phyloP scores from a whole-genome alignment of 1,140 invertebrate species.

The Catajapyx aquilonaris region DNA sequence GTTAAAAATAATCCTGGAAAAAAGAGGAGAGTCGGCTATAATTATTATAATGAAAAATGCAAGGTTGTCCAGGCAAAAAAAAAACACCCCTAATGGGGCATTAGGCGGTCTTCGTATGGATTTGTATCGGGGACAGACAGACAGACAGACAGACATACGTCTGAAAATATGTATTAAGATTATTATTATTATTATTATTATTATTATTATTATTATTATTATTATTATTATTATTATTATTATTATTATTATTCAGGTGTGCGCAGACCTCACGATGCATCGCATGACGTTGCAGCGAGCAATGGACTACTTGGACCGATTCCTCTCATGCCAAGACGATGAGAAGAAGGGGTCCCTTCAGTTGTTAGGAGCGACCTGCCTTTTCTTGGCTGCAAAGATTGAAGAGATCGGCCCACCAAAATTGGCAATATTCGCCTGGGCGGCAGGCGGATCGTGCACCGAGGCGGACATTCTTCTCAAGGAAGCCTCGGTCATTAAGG shows the following conservation, averaged over 20 bases:
- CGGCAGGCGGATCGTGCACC: slow-evolving; percentile 89
- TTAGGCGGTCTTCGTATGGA: too few species aligned
- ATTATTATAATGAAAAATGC: too few species aligned
- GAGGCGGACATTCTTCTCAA: slow-evolving; percentile 70
- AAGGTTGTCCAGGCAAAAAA: too few species aligned
- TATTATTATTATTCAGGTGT: slow-evolving; percentile 40
- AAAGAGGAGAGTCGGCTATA: too few species aligned
- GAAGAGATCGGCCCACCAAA: slow-evolving; percentile 99
- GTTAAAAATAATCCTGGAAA: too few species aligned
- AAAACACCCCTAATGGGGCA: too few species aligned
- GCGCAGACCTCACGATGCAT: slow-evolving; percentile 87
- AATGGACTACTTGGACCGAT: slow-evolving; percentile 87
- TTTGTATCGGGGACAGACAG: too few species aligned
- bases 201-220: too few species aligned
- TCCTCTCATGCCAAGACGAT: slow-evolving; percentile 44
- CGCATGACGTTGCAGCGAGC: slow-evolving; percentile 90
- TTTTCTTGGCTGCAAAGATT: slow-evolving; percentile 90
- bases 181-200: too few species aligned
- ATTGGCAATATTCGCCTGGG: slow-evolving; percentile 83
- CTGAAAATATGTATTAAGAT: too few species aligned
- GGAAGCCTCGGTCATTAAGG: slow-evolving; percentile 73
- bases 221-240: too few species aligned
- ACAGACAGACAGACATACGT: too few species aligned
- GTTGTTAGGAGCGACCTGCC: slow-evolving; percentile 70
- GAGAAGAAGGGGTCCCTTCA: slow-evolving; percentile 69